Evolutionary conservation across 2,888 invertebrate genomes (phyloP).

Genomic region (Nymphalis c-album): DNA sequence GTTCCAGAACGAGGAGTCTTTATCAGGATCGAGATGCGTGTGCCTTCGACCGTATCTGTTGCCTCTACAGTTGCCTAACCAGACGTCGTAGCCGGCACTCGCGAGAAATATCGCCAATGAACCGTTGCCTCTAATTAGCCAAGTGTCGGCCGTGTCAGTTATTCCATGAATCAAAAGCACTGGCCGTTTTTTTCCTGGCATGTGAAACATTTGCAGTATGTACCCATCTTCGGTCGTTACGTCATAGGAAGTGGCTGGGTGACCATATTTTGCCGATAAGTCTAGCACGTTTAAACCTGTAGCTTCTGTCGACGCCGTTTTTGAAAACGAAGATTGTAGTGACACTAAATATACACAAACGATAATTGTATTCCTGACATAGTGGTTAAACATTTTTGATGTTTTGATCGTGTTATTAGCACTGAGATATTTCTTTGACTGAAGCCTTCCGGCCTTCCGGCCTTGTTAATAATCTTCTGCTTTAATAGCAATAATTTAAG

Average conservation of each 20-base stretch:
- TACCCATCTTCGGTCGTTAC: conserved; percentile 64
- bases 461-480: conserved; percentile 1
- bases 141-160: conserved; percentile 50
- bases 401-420: neutral
- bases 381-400: neutral
- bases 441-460: neutral
- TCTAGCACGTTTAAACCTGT: conserved; percentile 58
- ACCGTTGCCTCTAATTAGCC: conserved; percentile 49
- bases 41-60: conserved; percentile 82
- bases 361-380: neutral
- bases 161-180: conserved; percentile 52
- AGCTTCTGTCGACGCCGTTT: conserved; percentile 40
- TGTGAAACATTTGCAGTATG: conserved; percentile 57
- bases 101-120: conserved; percentile 59
- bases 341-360: neutral
- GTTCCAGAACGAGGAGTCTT: conserved; percentile 69
- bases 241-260: conserved; percentile 46
- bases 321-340: neutral
- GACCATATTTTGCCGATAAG: conserved; percentile 57
- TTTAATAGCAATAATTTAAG: too few relatives aligned
- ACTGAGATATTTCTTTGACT: neutral
- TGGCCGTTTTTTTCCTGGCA: conserved; percentile 53
- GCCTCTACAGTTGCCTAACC: conserved; percentile 76
- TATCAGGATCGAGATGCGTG: conserved; percentile 53
- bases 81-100: conserved; percentile 74